Evolutionary conservation across 2,113 vertebrate species (phyloP), one percentile per base, ranked within the genome.

Genomic region (Malurus cyaneus): DNA sequence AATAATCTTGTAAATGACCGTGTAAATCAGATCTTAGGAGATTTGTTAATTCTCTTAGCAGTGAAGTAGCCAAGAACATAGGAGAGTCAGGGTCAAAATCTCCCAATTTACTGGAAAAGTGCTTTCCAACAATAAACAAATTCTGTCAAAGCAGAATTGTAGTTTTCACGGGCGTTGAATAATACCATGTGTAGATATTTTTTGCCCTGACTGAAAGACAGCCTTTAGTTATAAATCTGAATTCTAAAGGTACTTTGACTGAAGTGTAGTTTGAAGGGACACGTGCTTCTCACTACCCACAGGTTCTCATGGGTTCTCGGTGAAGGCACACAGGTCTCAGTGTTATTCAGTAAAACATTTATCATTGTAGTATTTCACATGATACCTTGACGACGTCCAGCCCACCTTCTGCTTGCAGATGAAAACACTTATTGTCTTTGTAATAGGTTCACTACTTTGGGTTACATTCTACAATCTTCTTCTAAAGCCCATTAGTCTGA

Each of bases 41-140:
- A 88, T 76, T 91, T 79, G 6, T 23, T 69, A 69, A 85, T 57
- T 89, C 74, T 69, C 49, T 69, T 65, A 80, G n/a, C 49, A 65
- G 28, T 34, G 50, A 76, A 39, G n/a, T 23, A 85, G 79, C 81
- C 93, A 95, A 96, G 85, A 93, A 65, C 36, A 61, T 2, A 18
- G 9, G 36, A 61, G 12, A 80, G 36, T 44, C 34, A 36, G 62
- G 14, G 74, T 29, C 81, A 85, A 79, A 85, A 64, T 81, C 17
- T 69, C 85, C 19, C 14, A n/a, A 44, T 71, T 93, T 93, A 92
- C 59, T 53, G 81, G 93, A 88, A 39, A 94, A 82, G 13, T 41
- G n/a, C 41, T 91, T 72, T 44, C 31, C 79, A 64, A 64, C 85
- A 91, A 5, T 92, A 96, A 89, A 91, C 24, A 91, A 78, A 74